Conservation (phyloP, 1,140 invertebrate species). For the Triops cancriformis region DNA sequence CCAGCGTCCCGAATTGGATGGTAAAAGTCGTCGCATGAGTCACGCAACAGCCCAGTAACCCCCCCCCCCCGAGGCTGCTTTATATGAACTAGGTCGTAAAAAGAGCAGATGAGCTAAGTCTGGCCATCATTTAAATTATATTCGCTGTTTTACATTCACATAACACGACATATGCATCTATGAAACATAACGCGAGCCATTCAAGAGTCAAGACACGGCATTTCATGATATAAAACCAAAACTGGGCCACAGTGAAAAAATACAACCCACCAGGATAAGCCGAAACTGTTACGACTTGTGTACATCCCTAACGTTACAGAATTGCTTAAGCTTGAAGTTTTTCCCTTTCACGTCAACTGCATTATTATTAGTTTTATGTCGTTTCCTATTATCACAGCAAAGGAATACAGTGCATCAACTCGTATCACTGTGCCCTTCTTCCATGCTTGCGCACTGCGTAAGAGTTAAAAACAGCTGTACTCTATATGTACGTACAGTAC, state of each 20-base stretch:
- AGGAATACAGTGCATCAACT: not conserved
- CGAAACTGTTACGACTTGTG: not conserved
- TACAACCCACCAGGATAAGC: not conserved
- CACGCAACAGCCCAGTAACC: too few relatives aligned
- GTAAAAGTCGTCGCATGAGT: too few relatives aligned
- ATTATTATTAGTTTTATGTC: not conserved
- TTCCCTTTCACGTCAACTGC: not conserved
- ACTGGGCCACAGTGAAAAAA: conserved; percentile 1
- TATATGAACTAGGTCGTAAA: not conserved
- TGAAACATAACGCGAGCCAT: not conserved
- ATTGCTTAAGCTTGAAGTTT: not conserved
- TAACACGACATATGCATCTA: not conserved
- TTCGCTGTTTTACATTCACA: conserved; percentile 4
- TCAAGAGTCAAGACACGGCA: not conserved
- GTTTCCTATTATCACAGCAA: conserved; percentile 1
- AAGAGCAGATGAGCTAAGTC: not conserved
- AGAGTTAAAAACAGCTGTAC: not conserved
- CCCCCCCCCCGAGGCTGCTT: too few relatives aligned
- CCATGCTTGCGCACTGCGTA: not conserved
- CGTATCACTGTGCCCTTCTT: conserved; percentile 1
- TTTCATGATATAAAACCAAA: not conserved
- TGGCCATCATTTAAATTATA: not conserved
- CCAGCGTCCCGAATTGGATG: too few relatives aligned
- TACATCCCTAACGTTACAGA: not conserved
- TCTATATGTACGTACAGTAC: not conserved